Base-by-base conservation (phyloP, 92 coral and sea anemone genomes). In the Ricordea florida region DNA sequence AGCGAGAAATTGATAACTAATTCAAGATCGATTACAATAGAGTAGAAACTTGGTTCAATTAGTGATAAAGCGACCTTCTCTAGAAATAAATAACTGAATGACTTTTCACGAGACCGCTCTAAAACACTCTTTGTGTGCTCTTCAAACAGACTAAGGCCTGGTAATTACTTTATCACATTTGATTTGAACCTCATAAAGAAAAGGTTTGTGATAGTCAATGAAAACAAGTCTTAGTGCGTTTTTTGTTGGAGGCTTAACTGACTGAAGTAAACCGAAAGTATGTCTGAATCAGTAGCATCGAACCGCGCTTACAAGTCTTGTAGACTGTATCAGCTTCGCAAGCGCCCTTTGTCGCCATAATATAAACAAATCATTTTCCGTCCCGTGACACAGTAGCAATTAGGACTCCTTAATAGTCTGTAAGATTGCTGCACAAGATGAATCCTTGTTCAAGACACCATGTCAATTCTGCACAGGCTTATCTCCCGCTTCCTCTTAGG, bases 21-120 rank as follows among this genome's bases (percentile, higher is more conserved):
- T 55, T 53, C 77, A 53, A 34, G 52, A 23, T 27, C 37, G 53
- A 70, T 70, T 55, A 55, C 77, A 70, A 70, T 36, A 70, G 77
- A 53, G 65, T 42, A 26, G 65, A 20, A 53, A 29, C 53, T 59
- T 26, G 57, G n/a, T 45, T 73, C 45, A 42, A 73, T 59, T 73
- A 59, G 60, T 18, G 65, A 35, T 29, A 67, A 49, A 14, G 48
- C 61, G 78, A 40, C 66, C 64, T 57, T 60, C 32, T 57, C 35
- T 17, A 73, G 59, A 24, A 58, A 30, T 27, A 68, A 73, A 40
- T 50, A 74, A 21, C 75, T 76, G 56, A 59, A 69, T 73, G 81
- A 85, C 67, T 83, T 87, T 91, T 91, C 87, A 85, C 97, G 79
- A 34, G 76, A 82, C 52, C 28, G 48, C 61, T 79, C 97, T 91